Percentiles rank a stretch among this genome's conserved stretches.
phyloP scores from a whole-genome alignment of 2,113 vertebrate species.

The Seriola quinqueradiata region DNA sequence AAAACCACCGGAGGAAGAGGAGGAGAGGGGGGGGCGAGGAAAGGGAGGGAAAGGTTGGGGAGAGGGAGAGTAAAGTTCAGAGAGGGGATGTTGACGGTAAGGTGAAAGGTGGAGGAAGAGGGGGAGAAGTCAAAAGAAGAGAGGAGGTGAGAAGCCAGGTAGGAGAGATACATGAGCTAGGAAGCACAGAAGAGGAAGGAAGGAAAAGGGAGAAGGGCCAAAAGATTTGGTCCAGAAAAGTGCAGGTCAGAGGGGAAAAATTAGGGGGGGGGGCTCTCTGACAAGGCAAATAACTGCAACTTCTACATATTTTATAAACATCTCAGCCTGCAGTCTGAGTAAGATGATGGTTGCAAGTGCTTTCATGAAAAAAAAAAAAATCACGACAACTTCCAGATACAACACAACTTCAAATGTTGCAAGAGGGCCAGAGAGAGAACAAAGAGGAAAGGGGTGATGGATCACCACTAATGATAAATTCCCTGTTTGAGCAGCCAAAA shows the following conservation, averaged over 20 bases:
- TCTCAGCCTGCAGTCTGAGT: neutral
- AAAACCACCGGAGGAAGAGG: conserved; percentile 77
- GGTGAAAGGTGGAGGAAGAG: conserved; percentile 75
- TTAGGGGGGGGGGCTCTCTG: conserved; percentile 5
- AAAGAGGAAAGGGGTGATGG: conserved; percentile 51
- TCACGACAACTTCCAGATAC: conserved; percentile 31
- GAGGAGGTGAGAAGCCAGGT: conserved; percentile 70
- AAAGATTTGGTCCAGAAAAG: conserved; percentile 41
- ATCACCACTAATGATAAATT: conserved; percentile 44
- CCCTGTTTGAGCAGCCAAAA: conserved; percentile 39
- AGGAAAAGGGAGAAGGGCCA: conserved; percentile 37
- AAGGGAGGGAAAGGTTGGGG: conserved; percentile 60
- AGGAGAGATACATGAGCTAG: conserved; percentile 54
- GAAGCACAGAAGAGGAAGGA: conserved; percentile 57
- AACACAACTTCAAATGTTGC: conserved; percentile 21
- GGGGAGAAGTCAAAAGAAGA: conserved; percentile 52
- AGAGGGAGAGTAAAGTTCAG: conserved; percentile 68
- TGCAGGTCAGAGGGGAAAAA: conserved; percentile 33
- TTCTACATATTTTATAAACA: conserved; percentile 3
- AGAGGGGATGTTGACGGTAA: conserved; percentile 60
- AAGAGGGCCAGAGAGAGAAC: conserved; percentile 14
- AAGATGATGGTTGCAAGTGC: neutral
- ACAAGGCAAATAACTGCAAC: conserved; percentile 12
- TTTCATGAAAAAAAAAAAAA: conserved; percentile 12
- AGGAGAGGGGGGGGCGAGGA: conserved; percentile 54